Evolutionary conservation across 2,797 vertebrate species (phyloP).

Genomic region (Coreius guichenoti): DNA sequence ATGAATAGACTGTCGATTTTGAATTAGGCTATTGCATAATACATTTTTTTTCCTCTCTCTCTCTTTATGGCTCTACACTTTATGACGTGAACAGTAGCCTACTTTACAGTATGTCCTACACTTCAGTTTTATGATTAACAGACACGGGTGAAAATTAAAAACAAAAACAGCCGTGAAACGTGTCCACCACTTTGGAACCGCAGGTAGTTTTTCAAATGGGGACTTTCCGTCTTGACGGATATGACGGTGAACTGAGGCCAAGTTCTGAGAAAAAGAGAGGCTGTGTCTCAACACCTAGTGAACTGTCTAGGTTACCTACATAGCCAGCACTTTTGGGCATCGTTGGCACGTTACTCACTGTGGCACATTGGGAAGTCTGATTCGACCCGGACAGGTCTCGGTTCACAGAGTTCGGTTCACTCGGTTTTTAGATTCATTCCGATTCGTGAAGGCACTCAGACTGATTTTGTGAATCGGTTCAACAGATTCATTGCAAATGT

Average conservation of each 20-base stretch:
- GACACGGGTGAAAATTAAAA: not conserved
- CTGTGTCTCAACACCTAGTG: not conserved
- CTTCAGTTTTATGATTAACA: not conserved
- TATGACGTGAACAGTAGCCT: not conserved
- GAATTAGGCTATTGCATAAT: not conserved
- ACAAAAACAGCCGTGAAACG: not conserved
- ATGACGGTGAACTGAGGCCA: not conserved
- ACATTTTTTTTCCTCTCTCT: not conserved
- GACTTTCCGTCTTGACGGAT: constrained; percentile 52
- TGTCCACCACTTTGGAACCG: not conserved
- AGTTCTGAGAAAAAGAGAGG: constrained; percentile 20
- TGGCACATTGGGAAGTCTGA: not conserved
- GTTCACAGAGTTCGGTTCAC: not conserved
- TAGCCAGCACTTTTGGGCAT: not conserved
- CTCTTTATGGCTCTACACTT: not conserved
- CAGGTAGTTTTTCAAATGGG: constrained; percentile 34
- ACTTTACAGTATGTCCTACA: not conserved
- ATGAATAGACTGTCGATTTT: not conserved
- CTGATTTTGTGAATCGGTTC: not conserved
- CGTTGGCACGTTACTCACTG: accelerated
- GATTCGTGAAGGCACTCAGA: not conserved
- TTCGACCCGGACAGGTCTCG: not conserved
- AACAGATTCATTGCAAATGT: not conserved
- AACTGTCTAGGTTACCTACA: not conserved
- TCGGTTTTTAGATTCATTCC: not conserved